Conservation (phyloP, 2,113 vertebrate genomes). For the Varanus salvator region DNA sequence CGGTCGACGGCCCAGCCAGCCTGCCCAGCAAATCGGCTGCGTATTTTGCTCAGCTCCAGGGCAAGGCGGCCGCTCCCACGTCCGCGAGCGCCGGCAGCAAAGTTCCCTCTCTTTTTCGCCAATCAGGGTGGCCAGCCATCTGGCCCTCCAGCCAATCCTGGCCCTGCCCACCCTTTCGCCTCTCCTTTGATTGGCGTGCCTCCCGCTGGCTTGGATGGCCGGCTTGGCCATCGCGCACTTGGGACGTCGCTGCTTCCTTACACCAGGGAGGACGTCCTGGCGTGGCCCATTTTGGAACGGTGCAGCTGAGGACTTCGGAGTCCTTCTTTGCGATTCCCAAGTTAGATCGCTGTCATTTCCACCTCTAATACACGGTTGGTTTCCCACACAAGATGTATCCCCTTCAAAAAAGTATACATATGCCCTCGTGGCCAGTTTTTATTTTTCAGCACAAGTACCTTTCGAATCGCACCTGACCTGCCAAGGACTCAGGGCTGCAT, state of each 20-base stretch:
- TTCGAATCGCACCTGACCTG: background rate
- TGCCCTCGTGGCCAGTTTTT: background rate
- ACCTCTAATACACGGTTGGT: background rate
- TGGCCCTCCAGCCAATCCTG: background rate
- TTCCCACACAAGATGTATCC: background rate
- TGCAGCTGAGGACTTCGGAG: background rate
- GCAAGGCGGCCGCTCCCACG: background rate
- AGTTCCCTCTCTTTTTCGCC: conserved; percentile 1
- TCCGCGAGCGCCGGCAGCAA: background rate
- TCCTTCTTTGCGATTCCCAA: background rate
- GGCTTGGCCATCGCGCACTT: background rate
- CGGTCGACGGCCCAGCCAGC: background rate
- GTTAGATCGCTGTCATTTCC: background rate
- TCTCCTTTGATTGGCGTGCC: background rate
- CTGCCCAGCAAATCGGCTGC: background rate
- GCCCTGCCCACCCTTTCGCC: background rate
- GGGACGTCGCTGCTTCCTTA: background rate
- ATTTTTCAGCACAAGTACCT: background rate
- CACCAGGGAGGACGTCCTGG: background rate
- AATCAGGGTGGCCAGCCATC: background rate
- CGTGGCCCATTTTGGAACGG: background rate
- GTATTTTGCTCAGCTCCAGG: background rate
- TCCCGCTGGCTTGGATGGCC: background rate
- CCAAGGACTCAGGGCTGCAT: background rate
- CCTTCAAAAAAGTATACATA: background rate